These are phyloP conservation scores for Drosophila yakuba DNA, from an alignment of 1,140 invertebrate genomes.

Conservation along the genomic window DNA sequence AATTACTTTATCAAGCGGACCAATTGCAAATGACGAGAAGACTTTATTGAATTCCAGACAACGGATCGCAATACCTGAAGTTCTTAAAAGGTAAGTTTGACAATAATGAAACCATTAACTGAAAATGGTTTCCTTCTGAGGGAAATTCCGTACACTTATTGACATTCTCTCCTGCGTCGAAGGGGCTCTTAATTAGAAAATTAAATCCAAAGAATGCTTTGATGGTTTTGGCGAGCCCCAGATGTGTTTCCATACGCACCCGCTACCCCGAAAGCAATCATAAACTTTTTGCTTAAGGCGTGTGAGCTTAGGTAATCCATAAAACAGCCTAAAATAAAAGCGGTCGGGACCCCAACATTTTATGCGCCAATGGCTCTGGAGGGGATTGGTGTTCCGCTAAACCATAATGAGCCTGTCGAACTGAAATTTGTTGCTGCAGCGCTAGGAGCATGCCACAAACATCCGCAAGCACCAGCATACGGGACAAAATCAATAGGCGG, in stretches of 20 bases:
- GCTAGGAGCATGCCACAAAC: conserved; percentile 45
- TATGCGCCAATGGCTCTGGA: conserved; percentile 26
- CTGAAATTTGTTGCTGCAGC: conserved; percentile 42
- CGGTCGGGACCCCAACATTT: conserved; percentile 11
- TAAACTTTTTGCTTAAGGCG: conserved; percentile 31
- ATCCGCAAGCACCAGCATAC: conserved; percentile 1
- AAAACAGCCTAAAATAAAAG: conserved; percentile 47
- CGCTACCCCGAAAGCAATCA: conserved; percentile 32
- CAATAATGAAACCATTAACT: neutral
- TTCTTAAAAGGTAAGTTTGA: conserved; percentile 22
- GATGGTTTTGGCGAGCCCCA: neutral
- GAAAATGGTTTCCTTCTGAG: too few relatives aligned
- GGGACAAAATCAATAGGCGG: conserved; percentile 65
- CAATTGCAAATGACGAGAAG: conserved; percentile 26
- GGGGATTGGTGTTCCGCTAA: conserved; percentile 33
- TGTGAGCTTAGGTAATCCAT: conserved; percentile 42
- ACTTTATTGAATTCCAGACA: conserved; percentile 24
- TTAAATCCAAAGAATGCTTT: neutral
- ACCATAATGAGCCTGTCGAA: conserved; percentile 50
- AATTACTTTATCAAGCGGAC: conserved; percentile 41
- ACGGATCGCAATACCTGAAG: neutral
- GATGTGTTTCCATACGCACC: neutral
- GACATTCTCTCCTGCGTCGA: neutral
- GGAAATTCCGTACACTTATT: too few relatives aligned
- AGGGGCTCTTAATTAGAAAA: neutral